Evolutionary conservation across 2,113 vertebrate species (phyloP).

Genomic region (Mustelus asterias): DNA sequence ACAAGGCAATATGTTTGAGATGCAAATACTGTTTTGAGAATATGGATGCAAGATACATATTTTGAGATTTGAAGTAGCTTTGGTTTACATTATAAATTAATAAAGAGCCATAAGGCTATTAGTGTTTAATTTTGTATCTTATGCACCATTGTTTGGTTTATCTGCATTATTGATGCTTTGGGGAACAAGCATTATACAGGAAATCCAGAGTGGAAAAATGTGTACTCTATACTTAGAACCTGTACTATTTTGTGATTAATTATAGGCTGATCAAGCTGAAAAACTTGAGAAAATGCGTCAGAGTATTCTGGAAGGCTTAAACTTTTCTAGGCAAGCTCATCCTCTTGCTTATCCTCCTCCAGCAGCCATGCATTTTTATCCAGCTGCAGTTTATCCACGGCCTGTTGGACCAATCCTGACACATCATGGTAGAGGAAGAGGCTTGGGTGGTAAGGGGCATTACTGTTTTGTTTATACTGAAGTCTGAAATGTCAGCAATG

Average conservation of each 20-base stretch:
- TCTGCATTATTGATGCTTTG: background rate
- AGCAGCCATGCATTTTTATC: constrained; percentile 85
- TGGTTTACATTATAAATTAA: background rate
- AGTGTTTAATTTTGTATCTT: background rate
- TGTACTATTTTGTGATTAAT: constrained; percentile 38
- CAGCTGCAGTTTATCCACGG: constrained; percentile 71
- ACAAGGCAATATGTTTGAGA: background rate
- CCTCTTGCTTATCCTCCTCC: constrained; percentile 74
- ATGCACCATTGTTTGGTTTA: background rate
- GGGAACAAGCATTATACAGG: background rate
- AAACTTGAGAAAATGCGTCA: constrained; percentile 94
- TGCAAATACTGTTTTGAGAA: background rate
- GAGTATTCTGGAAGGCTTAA: constrained; percentile 89
- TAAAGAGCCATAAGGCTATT: background rate
- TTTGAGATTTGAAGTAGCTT: background rate
- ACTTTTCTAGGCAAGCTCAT: constrained; percentile 78
- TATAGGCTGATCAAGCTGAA: constrained; percentile 77
- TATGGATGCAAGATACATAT: background rate
- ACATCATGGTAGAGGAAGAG: constrained; percentile 72
- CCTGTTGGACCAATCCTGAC: constrained; percentile 76
- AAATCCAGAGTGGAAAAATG: background rate
- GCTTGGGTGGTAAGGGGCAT: constrained; percentile 70
- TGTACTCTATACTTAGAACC: background rate
- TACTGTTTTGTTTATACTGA: background rate
- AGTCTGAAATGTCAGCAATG: background rate